These are phyloP conservation scores for Drosophila melanogaster DNA, from an alignment of 1,140 invertebrate genomes.

Conservation along the genomic window Release_6_plus_ISO1_MT NT_033777.3:26398001-26398500, in stretches of 20 bases:
- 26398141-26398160: conserved; percentile 71
- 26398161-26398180: conserved; percentile 80
- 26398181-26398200: conserved; percentile 73
- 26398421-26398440: conserved; percentile 84
- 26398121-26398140: conserved; percentile 74
- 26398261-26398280: conserved; percentile 4
- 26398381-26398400: conserved; percentile 21
- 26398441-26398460: conserved; percentile 80
- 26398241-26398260: conserved; percentile 22
- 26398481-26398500: conserved; percentile 59
- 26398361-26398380: conserved; percentile 53
- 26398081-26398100: conserved; percentile 70
- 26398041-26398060: conserved; percentile 33
- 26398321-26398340: conserved; percentile 62
- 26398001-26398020: conserved; percentile 80
- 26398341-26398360: conserved; percentile 45
- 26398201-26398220: conserved; percentile 78
- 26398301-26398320: conserved; percentile 2
- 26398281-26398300: not conserved
- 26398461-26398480: conserved; percentile 78
- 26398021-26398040: conserved; percentile 73
- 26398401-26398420: conserved; percentile 68
- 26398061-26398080: conserved; percentile 18
- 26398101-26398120: conserved; percentile 79
- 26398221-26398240: conserved; percentile 64